Evolutionary conservation across 1,140 invertebrate genomes (phyloP).

Genomic region (Drosophila erecta): DNA sequence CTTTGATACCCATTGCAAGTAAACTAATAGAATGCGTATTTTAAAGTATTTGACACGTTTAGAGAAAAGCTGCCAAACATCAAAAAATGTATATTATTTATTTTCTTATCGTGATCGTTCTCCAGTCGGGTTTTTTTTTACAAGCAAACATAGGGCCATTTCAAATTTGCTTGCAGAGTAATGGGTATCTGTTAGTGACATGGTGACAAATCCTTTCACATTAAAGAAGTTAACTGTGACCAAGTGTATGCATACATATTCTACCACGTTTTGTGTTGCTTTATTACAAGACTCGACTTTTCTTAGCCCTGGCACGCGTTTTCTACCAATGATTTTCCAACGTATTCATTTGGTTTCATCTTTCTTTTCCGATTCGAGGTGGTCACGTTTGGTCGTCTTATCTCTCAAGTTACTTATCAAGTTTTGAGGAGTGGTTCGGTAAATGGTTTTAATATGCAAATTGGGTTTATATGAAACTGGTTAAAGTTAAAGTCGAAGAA

Average conservation of each 20-base stretch:
- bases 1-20: too few relatives aligned
- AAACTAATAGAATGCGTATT: background rate
- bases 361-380: constrained; percentile 29
- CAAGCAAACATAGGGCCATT: too few relatives aligned
- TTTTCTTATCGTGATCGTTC: too few relatives aligned
- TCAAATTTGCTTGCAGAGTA: background rate
- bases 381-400: constrained; percentile 64
- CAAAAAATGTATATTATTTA: background rate
- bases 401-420: constrained; percentile 57
- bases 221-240: background rate
- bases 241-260: background rate
- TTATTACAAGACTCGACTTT: constrained; percentile 1
- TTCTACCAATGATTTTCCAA: constrained; percentile 19
- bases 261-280: background rate
- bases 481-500: background rate
- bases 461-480: constrained; percentile 19
- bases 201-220: too few relatives aligned
- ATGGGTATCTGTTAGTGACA: background rate
- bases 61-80: background rate
- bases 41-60: background rate
- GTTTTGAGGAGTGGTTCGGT: constrained; percentile 32
- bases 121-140: too few relatives aligned
- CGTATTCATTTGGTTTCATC: constrained; percentile 1
- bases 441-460: constrained; percentile 53
- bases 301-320: constrained; percentile 50